A percentile compares a stretch with the other conserved stretches of the same genome.
These are phyloP conservation scores for Latheticus oryzae DNA, from an alignment of 2,888 invertebrate species.

Conservation along the genomic window DNA sequence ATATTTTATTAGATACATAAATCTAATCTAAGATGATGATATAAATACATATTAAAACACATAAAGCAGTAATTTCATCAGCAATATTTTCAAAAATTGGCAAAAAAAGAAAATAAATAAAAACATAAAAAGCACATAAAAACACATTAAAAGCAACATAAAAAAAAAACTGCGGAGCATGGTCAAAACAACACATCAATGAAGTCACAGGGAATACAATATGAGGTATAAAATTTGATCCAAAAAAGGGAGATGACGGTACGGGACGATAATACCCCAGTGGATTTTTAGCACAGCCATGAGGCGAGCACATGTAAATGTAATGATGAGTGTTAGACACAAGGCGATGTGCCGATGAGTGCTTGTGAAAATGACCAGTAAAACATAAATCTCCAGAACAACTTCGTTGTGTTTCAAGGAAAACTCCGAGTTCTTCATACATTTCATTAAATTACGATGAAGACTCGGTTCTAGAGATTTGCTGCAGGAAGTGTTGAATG, in stretches of 20 bases:
- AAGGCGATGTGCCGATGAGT: slow-evolving; percentile 63
- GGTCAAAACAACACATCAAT: slow-evolving; percentile 46
- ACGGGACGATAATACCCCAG: slow-evolving; percentile 55
- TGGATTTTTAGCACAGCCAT: slow-evolving; percentile 64
- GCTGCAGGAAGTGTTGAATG: slow-evolving; percentile 37
- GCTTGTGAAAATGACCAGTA: slow-evolving; percentile 56
- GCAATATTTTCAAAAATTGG: slow-evolving; percentile 11
- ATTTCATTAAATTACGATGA: not conserved
- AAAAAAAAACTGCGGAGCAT: slow-evolving; percentile 47
- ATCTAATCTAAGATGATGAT: slow-evolving; percentile 3
- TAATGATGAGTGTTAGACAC: slow-evolving; percentile 63
- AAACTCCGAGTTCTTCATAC: slow-evolving; percentile 6
- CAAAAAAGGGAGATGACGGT: slow-evolving; percentile 42
- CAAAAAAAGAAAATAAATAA: slow-evolving; percentile 24
- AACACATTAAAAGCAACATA: slow-evolving; percentile 52
- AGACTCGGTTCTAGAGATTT: slow-evolving; percentile 44
- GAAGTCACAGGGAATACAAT: slow-evolving; percentile 55
- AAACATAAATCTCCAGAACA: slow-evolving; percentile 52
- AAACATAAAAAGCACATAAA: slow-evolving; percentile 55
- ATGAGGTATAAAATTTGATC: slow-evolving; percentile 39
- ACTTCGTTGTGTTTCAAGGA: not conserved
- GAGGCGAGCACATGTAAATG: slow-evolving; percentile 64
- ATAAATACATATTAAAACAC: slow-evolving; percentile 16
- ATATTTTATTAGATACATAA: slow-evolving; percentile 1
- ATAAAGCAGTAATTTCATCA: slow-evolving; percentile 21